Evolutionary conservation across 2,888 invertebrate genomes (phyloP).

Genomic region (Andricus quercusramuli): DNA sequence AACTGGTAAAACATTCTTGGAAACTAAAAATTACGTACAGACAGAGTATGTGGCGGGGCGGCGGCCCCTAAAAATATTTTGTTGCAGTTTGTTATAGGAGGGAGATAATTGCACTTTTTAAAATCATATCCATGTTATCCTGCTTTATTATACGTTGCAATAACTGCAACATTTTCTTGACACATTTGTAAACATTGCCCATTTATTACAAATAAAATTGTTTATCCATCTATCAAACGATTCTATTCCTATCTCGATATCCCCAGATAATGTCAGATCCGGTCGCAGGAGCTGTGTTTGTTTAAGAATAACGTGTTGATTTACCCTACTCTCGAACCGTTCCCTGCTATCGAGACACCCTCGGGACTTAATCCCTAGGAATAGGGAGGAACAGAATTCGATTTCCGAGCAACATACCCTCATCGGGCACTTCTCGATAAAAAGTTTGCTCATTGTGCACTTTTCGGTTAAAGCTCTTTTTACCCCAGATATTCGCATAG

Average conservation of each 20-base stretch:
- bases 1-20: too few relatives aligned
- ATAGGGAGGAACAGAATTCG: constrained; percentile 55
- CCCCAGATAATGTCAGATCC: constrained; percentile 19
- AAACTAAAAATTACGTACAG: too few relatives aligned
- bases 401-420: constrained; percentile 53
- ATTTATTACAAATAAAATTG: too few relatives aligned
- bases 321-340: constrained; percentile 44
- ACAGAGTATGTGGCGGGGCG: too few relatives aligned
- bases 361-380: constrained; percentile 59
- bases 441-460: constrained; percentile 43
- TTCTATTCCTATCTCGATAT: background rate
- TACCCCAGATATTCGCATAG: background rate
- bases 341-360: constrained; percentile 45
- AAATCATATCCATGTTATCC: too few relatives aligned
- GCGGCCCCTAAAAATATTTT: too few relatives aligned
- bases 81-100: too few relatives aligned
- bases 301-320: constrained; percentile 61
- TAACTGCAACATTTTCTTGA: too few relatives aligned
- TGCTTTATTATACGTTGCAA: too few relatives aligned
- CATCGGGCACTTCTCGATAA: constrained; percentile 38
- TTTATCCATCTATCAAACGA: background rate
- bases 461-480: constrained; percentile 39
- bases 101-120: too few relatives aligned
- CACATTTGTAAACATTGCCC: too few relatives aligned
- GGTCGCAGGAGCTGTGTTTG: constrained; percentile 47